A percentile compares a stretch with the other conserved stretches of the same genome.
Conservation (phyloP, 1,140 invertebrate species). For the Lepidostoma basale region DNA sequence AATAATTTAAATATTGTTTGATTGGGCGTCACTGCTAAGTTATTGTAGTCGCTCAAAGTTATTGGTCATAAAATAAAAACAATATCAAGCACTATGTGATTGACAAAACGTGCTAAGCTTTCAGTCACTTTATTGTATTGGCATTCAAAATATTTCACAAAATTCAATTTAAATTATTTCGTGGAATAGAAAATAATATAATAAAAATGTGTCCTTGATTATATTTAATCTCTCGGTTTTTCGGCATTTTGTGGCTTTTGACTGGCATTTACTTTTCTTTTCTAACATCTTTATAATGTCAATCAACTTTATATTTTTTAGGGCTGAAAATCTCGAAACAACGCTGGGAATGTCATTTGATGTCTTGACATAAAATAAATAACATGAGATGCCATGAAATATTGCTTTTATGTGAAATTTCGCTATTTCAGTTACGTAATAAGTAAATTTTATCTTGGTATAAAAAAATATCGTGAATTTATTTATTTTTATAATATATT, state of each 20-base stretch:
- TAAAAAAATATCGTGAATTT: background rate
- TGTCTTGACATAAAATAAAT: constrained; percentile 18
- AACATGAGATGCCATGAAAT: background rate
- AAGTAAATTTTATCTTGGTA: background rate
- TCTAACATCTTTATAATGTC: constrained; percentile 12
- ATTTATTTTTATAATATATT: too few species aligned
- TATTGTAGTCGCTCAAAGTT: too few species aligned
- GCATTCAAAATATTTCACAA: too few species aligned
- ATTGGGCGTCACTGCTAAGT: too few species aligned
- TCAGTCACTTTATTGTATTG: too few species aligned
- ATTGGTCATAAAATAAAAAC: too few species aligned
- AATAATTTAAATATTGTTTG: too few species aligned
- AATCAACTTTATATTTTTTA: constrained; percentile 25
- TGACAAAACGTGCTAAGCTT: too few species aligned
- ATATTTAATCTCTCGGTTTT: background rate
- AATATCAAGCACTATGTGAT: too few species aligned
- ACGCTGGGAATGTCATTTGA: background rate
- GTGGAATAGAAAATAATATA: too few species aligned
- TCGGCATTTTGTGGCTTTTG: background rate
- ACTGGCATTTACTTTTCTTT: constrained; percentile 8
- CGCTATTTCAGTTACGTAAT: background rate
- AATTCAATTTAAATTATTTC: too few species aligned
- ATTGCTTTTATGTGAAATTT: background rate
- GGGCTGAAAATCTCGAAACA: background rate
- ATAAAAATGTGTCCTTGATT: background rate